Percentiles rank a stretch among this genome's conserved stretches.
These are phyloP conservation scores for Solenopsis invicta DNA, from an alignment of 1,140 invertebrate species.

Conservation along the genomic window DNA sequence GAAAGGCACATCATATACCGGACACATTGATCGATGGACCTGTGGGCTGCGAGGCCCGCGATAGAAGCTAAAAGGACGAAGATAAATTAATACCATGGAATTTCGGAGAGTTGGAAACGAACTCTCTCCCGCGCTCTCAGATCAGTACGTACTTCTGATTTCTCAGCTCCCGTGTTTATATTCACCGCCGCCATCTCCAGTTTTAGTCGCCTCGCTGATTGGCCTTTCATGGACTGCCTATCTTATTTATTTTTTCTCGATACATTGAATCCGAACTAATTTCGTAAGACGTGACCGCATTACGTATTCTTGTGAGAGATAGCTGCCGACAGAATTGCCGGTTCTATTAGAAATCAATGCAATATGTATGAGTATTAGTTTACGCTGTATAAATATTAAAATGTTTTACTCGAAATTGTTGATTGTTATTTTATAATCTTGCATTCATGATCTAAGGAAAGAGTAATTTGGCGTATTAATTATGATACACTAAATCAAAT, in stretches of 20 bases:
- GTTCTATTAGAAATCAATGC: constrained; percentile 8
- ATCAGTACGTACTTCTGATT: constrained; percentile 55
- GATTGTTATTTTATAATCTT: background rate
- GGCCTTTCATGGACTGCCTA: background rate
- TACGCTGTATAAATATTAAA: background rate
- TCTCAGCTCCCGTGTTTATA: background rate
- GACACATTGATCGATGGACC: constrained; percentile 72
- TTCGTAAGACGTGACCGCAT: background rate
- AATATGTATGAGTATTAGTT: background rate
- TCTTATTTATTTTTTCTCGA: constrained; percentile 52
- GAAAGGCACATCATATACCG: constrained; percentile 67
- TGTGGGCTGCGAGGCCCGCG: constrained; percentile 35
- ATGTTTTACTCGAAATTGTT: background rate
- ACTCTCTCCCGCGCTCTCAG: constrained; percentile 41
- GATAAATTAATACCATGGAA: constrained; percentile 79
- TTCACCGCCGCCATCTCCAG: constrained; percentile 6
- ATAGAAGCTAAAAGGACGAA: constrained; percentile 74
- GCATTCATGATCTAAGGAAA: background rate
- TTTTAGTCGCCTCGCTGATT: constrained; percentile 52
- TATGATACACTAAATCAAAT: background rate
- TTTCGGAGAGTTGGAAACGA: constrained; percentile 70
- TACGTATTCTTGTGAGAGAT: constrained; percentile 12
- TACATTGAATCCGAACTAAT: constrained; percentile 47
- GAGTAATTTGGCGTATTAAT: background rate
- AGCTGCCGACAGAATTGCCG: background rate